Percentiles rank a stretch among this genome's conserved stretches.
Conservation (phyloP, 2,113 vertebrate genomes). For the Triplophysa tibetana region DNA sequence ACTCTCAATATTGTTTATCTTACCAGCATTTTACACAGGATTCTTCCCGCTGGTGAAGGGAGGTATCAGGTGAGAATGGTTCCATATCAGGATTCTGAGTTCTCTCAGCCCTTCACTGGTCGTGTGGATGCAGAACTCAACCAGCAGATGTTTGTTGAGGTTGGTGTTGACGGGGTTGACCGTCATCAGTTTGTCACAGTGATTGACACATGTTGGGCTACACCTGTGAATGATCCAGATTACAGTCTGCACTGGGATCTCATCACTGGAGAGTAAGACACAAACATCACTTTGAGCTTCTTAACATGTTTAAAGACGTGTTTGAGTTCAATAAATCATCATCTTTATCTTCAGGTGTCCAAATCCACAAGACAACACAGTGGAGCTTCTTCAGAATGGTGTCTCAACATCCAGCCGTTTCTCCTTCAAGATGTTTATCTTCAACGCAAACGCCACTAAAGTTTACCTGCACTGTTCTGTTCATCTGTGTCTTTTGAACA, state of each 20-base stretch:
- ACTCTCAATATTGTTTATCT: too few species aligned
- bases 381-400: slow-evolving; percentile 65
- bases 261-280: slow-evolving; percentile 60
- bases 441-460: slow-evolving; percentile 49
- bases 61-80: too few species aligned
- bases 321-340: too few species aligned
- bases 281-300: too few species aligned
- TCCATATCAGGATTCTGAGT: slow-evolving; percentile 51
- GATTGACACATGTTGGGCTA: slow-evolving; percentile 72
- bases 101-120: slow-evolving; percentile 48
- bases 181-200: slow-evolving; percentile 58
- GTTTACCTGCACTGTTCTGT: slow-evolving; percentile 70
- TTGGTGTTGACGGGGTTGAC: slow-evolving; percentile 64
- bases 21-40: too few species aligned
- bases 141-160: slow-evolving; percentile 60
- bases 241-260: slow-evolving; percentile 65
- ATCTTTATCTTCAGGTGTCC: slow-evolving; percentile 64
- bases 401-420: slow-evolving; percentile 63
- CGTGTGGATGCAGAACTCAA: slow-evolving; percentile 56
- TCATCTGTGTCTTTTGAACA: slow-evolving; percentile 62
- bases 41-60: too few species aligned
- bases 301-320: too few species aligned
- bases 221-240: slow-evolving; percentile 51
- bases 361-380: slow-evolving; percentile 58
- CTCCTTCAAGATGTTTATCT: slow-evolving; percentile 71